Percentiles rank a stretch among this genome's conserved stretches.
phyloP scores from a whole-genome alignment of 2,888 invertebrate species.

The Mystacides longicornis region DNA sequence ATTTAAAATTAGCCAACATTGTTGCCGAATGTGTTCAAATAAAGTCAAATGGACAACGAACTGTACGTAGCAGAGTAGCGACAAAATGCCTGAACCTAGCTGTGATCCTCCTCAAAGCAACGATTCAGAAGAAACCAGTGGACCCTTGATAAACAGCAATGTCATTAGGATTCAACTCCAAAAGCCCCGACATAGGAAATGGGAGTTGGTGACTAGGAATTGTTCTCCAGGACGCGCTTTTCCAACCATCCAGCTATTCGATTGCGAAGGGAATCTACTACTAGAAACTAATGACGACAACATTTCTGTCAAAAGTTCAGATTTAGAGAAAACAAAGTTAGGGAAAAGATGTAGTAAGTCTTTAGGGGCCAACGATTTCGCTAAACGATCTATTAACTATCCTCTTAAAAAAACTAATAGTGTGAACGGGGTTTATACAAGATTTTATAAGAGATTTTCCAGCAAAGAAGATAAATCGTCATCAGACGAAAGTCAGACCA shows the following conservation, averaged over 20 bases:
- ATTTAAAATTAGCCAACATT: too few species aligned
- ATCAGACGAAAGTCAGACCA: slow-evolving; percentile 5
- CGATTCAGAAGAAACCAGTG: slow-evolving; percentile 35
- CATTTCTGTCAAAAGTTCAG: slow-evolving; percentile 43
- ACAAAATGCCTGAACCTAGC: slow-evolving; percentile 21
- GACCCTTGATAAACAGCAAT: slow-evolving; percentile 46
- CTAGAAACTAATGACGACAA: slow-evolving; percentile 54
- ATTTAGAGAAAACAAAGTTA: slow-evolving; percentile 32
- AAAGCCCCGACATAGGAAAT: slow-evolving; percentile 55
- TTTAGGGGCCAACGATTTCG: slow-evolving; percentile 23
- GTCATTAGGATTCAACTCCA: slow-evolving; percentile 54
- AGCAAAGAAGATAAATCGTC: slow-evolving; percentile 16
- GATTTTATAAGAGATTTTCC: slow-evolving; percentile 33
- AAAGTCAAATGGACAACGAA: slow-evolving; percentile 9
- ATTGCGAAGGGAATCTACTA: slow-evolving; percentile 54
- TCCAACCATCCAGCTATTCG: slow-evolving; percentile 56
- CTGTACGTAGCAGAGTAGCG: too few species aligned
- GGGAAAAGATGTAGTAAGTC: slow-evolving; percentile 34
- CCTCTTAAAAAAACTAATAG: slow-evolving; percentile 41
- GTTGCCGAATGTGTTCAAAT: background rate
- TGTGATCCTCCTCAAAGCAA: background rate
- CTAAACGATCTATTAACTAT: slow-evolving; percentile 29
- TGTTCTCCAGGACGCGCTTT: slow-evolving; percentile 52
- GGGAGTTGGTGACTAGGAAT: slow-evolving; percentile 57
- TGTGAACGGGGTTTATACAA: slow-evolving; percentile 42